Percentiles rank a stretch among this genome's conserved stretches.
Conservation (phyloP, 2,113 vertebrate species). For the Sphyrna mokarran region DNA sequence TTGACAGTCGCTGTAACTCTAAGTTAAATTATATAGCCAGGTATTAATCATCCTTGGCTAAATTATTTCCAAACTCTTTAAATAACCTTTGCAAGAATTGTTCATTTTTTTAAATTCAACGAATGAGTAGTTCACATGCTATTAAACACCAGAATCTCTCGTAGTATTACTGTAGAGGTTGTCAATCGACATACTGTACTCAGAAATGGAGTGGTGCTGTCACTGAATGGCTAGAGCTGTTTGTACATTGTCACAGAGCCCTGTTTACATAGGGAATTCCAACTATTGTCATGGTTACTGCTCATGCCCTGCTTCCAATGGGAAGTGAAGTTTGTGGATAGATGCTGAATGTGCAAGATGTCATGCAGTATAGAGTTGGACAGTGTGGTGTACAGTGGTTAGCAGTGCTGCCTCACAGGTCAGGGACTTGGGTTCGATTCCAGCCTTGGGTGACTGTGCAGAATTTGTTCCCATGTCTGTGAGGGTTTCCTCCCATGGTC, state of each 20-base stretch:
- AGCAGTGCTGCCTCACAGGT: no score
- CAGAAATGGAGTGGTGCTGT: not conserved
- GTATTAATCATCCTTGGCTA: not conserved
- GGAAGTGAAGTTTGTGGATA: not conserved
- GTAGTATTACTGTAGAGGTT: not conserved
- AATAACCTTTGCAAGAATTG: not conserved
- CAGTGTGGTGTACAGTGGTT: no score
- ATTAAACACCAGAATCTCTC: not conserved
- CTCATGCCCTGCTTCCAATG: not conserved
- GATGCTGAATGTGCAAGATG: not conserved
- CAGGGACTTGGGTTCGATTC: no score
- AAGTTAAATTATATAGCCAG: not conserved
- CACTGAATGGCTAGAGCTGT: not conserved
- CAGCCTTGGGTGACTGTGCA: no score
- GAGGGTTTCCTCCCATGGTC: no score
- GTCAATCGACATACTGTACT: not conserved
- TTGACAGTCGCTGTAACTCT: not conserved
- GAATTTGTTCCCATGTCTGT: no score
- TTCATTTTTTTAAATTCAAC: not conserved
- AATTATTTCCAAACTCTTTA: not conserved
- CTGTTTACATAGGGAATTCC: not conserved
- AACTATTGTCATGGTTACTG: not conserved
- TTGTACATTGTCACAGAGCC: not conserved
- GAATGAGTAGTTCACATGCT: not conserved
- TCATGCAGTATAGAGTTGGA: not conserved